Conservation (phyloP, 1,140 invertebrate genomes). For the Penaeus vannamei region DNA sequence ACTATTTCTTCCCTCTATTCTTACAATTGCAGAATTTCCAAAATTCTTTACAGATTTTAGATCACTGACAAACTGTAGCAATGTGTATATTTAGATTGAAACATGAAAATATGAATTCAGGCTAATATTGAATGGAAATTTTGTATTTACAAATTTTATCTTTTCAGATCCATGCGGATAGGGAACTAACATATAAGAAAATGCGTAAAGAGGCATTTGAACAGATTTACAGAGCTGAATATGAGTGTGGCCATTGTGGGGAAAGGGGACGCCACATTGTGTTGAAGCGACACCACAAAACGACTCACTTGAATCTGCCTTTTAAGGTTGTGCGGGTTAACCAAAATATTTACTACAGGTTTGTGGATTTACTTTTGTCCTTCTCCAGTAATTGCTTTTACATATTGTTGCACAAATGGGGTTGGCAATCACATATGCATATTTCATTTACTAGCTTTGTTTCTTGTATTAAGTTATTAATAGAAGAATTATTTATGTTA, state of each 20-base stretch:
- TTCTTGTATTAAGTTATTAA: no score
- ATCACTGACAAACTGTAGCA: neutral
- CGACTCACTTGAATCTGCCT: constrained; percentile 32
- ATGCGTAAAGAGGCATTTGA: constrained; percentile 41
- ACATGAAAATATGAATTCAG: neutral
- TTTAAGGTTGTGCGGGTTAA: constrained; percentile 30
- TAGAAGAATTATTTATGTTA: no score
- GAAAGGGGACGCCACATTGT: constrained; percentile 27
- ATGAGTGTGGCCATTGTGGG: constrained; percentile 50
- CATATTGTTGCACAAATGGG: no score
- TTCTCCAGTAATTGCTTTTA: no score
- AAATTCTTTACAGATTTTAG: neutral
- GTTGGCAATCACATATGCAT: no score
- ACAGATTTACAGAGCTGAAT: constrained; percentile 46
- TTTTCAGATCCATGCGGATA: constrained; percentile 48
- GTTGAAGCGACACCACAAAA: constrained; percentile 39
- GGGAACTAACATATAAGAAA: constrained; percentile 39
- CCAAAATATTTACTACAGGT: constrained; percentile 57
- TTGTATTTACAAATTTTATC: neutral
- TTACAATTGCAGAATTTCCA: no score
- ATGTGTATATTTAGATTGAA: neutral
- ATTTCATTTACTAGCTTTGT: no score
- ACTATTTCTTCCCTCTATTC: no score
- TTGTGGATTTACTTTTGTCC: neutral
- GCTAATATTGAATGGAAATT: no score